Base-by-base conservation (phyloP, 2,113 vertebrate species). In the Crotalus helleri region DNA sequence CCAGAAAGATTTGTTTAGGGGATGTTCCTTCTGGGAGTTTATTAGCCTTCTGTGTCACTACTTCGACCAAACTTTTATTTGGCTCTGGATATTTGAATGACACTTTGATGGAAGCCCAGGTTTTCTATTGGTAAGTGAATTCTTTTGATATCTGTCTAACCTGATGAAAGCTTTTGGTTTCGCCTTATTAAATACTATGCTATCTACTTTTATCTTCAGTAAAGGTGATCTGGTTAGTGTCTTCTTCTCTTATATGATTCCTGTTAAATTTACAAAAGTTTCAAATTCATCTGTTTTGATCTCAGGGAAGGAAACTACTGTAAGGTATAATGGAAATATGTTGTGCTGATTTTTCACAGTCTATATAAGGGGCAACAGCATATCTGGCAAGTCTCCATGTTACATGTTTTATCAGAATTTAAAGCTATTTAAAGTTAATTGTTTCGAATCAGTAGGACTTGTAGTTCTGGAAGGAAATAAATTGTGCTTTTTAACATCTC, bases 1-100 rank as follows among this genome's bases (percentile, higher is more conserved):
- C 88, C 21, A 85, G 92, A 92, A 93, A 85, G 3, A 91, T 85
- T 88, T 88, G 91, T 93, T 92, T 53, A 58, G 39, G 55, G 85
- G 69, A n/a, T 54, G 51, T 1, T 29, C 21, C 87, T 24, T 85
- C 39, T 29, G n/a, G 8, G 6, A 88, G 81, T 85, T 88, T 88
- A 26, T 54, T 87, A 59, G 55, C 23, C 58, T 58, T 23, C 29
- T 87, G 3, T 58, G 26, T 74, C 88, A 61, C 88, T 55, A 29
- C 90, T 93, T 93, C 49, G 57, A 17, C 61, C 59, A 85, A 46
- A 23, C 12, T 29, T 54, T 81, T n/a, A 69, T 39, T 88, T 4
- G 53, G 51, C 8, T 81, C 26, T 81, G 24, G 53, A 21, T 55
- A 3, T 59, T 58, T 51, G 90, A 61, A 87, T 21, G 26, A 11